Evolutionary conservation across 2,113 vertebrate species (phyloP), one percentile per base, ranked within the genome.

Genomic region (Carassius auratus): DNA sequence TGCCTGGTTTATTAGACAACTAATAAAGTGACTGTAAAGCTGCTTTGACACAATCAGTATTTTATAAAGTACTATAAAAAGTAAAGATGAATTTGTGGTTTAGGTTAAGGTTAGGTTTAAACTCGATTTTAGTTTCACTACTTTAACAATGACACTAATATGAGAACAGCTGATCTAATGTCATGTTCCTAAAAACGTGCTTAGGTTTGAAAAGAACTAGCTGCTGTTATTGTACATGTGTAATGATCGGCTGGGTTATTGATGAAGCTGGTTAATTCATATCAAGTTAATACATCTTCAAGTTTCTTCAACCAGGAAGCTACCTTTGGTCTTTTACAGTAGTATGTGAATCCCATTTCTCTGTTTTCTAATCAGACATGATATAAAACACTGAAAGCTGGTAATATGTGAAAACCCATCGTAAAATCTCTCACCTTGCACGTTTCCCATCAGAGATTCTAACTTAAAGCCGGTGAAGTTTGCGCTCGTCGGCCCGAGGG

Each of bases 401-500:
- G 50, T 52, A 14, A 52, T 13, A 52, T 3, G 13, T 13, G 5
- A 38, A 38, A 38, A 38, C 38, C 38, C 38, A 42, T 8, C 3
- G 13, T 52, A 52, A 52, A 3, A 4, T 14, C 50, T 52, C 26
- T 50, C 38, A 97, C 97, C 94, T 0, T 86, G 23, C 30, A 97
- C 91, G 86, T 97, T 97, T 38, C 90, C 91, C 3, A 93, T 88
- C 79, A 98, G 93, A 1, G 97, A 97, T 61, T 92, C 48, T 0
- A 97, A 87, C 36, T 96, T 97, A 90, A 97, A 97, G 77, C 97
- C 96, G 0, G 96, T 97, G 88, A 97, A 98, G 0, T 95, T 96
- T 74, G 91, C 88, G 0, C 64, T 89, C 68, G 89, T 89, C 0
- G 94, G 92, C 81, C 0, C 5, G 55, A n/a, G 77, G 8, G 55